Evolutionary conservation across 2,888 invertebrate genomes (phyloP), one percentile per base, ranked within the genome.

Genomic region (Mythimna pallens): DNA sequence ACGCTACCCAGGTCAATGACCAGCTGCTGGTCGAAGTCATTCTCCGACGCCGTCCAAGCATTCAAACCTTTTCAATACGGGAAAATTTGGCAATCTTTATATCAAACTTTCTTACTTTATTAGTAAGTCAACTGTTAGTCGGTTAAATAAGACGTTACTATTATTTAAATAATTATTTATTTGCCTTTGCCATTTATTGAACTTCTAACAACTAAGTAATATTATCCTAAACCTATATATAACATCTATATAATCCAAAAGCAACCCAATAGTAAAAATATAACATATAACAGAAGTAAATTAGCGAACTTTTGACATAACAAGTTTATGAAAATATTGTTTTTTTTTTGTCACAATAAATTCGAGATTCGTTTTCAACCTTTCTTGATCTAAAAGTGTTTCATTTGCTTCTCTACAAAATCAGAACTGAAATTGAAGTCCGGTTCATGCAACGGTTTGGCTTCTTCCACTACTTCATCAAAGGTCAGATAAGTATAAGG

Each of bases 21-120:
- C 88, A 99, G 97, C 94, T 98, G 98, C 96, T 99, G 99, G 93
- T 98, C 98, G 95, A 99, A 99, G 97, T 99, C 99, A 91, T 98
- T 98, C 94, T 97, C 98, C 90, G 97, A 97, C 70, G 99, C 98
- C 84, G 98, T 98, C 99, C 99, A 99, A 91, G 99, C 98, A 97
- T 98, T 98, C 93, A 97, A 97, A 97, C 98, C 98, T 98, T 97
- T 90, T 93, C 77, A 78, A 79, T 84, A 69, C 77, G 79, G 85
- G 72, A 82, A 87, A 86, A 88, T 85, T 81, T 73, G 73, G 80
- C 58, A 83, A 84, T 84, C 79, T 87, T 85, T 85, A 76, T 78
- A 79, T 79, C 71, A 70, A 43, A 14, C 25, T 67, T 50, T 59
- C 76, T 71, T 73, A 68, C 47, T 68, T 78, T 80, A 86, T 90